These are phyloP conservation scores for Nyctalus aviator DNA, from an alignment of 2,797 vertebrate genomes.

Conservation along the genomic window DNA sequence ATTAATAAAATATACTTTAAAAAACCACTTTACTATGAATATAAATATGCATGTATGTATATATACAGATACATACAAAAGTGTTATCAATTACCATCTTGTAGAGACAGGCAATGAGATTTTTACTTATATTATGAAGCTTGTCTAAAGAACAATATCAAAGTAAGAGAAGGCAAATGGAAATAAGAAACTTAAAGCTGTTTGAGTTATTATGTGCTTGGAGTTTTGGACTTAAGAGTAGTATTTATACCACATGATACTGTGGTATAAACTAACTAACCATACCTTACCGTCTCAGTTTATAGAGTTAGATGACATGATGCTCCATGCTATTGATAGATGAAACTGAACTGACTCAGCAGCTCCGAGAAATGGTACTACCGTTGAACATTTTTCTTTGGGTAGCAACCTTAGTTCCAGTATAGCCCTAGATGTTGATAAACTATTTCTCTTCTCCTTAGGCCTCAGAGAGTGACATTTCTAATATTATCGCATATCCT, in stretches of 20 bases:
- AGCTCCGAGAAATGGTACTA: neutral
- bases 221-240: neutral
- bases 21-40: neutral
- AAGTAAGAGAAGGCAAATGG: neutral
- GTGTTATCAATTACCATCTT: neutral
- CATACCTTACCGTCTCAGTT: neutral
- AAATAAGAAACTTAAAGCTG: neutral
- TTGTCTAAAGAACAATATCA: neutral
- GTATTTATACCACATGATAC: neutral
- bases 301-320: neutral
- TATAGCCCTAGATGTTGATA: neutral
- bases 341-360: neutral
- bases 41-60: neutral
- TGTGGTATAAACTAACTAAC: neutral
- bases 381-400: neutral
- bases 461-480: neutral
- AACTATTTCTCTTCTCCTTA: neutral
- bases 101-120: neutral
- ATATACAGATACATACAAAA: neutral
- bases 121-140: neutral
- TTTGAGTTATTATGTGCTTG: neutral
- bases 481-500: neutral
- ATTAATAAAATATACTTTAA: neutral
- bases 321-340: neutral
- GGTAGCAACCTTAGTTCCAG: neutral